phyloP scores from a whole-genome alignment of 2,113 vertebrate genomes.

The Larimichthys polyactis region DNA sequence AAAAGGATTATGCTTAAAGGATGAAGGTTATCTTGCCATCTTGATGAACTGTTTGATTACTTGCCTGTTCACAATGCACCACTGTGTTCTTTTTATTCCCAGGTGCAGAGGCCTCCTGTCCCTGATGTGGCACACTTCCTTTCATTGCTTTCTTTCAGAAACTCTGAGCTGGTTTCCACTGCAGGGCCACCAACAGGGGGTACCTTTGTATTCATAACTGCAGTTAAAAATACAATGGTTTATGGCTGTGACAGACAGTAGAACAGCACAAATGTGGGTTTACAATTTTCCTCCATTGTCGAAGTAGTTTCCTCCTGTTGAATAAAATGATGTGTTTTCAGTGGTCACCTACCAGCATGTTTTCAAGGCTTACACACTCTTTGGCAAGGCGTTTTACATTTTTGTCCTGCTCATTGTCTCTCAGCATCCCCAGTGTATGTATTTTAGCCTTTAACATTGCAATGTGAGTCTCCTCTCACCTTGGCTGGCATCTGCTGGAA shows the following conservation, averaged over 20 bases:
- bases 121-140: neutral
- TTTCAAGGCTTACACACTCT: neutral
- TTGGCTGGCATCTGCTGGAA: slow-evolving; percentile 1
- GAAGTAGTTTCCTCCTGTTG: neutral
- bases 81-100: neutral
- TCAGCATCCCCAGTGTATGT: neutral
- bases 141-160: neutral
- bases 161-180: neutral
- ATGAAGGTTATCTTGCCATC: neutral
- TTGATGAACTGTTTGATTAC: slow-evolving; percentile 17
- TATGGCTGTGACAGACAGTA: no score
- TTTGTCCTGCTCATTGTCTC: neutral
- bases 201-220: neutral
- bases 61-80: neutral
- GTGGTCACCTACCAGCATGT: neutral
- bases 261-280: no score
- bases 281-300: no score
- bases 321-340: neutral
- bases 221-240: neutral
- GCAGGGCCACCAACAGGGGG: neutral
- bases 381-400: neutral
- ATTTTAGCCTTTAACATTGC: slow-evolving; percentile 9
- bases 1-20: neutral
- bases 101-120: neutral
- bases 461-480: slow-evolving; percentile 19